phyloP scores from a whole-genome alignment of 2,113 vertebrate genomes.

The Hippocampus guttulatus region DNA sequence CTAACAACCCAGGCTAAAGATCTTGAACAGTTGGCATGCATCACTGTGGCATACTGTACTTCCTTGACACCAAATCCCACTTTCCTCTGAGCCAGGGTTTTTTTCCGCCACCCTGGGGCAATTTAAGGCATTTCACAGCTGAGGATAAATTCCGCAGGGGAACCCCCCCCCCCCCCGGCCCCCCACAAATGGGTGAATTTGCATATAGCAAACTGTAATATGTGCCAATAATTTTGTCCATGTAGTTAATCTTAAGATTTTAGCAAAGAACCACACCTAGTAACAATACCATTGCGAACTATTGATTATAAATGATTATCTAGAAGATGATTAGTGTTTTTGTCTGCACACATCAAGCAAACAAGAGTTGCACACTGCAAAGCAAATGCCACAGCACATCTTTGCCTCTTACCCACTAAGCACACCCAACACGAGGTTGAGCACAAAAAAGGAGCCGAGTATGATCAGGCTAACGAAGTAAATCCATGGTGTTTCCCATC shows the following conservation, averaged over 20 bases:
- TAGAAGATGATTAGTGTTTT: background rate
- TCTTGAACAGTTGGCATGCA: too few species aligned
- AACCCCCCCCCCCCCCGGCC: too few species aligned
- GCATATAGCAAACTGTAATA: too few species aligned
- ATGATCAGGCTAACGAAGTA: slow-evolving; percentile 99
- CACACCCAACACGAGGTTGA: slow-evolving; percentile 99
- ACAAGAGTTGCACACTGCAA: slow-evolving; percentile 40
- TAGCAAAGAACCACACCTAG: background rate
- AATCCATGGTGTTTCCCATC: slow-evolving; percentile 94
- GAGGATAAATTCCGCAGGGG: too few species aligned
- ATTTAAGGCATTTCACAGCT: too few species aligned
- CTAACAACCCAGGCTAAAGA: too few species aligned
- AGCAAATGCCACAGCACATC: slow-evolving; percentile 41
- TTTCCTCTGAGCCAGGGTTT: too few species aligned
- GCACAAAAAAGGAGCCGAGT: slow-evolving; percentile 98
- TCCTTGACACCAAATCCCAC: too few species aligned
- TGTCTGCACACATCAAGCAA: slow-evolving; percentile 11
- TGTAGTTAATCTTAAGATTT: background rate
- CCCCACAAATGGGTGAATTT: too few species aligned
- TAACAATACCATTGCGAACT: slow-evolving; percentile 1
- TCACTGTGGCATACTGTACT: too few species aligned
- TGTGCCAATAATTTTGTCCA: background rate
- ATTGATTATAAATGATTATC: background rate
- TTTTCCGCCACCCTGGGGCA: too few species aligned
- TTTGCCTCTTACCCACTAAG: slow-evolving; percentile 97